Evolutionary conservation across 2,113 vertebrate species (phyloP).

Genomic region (Panthera tigris): DNA sequence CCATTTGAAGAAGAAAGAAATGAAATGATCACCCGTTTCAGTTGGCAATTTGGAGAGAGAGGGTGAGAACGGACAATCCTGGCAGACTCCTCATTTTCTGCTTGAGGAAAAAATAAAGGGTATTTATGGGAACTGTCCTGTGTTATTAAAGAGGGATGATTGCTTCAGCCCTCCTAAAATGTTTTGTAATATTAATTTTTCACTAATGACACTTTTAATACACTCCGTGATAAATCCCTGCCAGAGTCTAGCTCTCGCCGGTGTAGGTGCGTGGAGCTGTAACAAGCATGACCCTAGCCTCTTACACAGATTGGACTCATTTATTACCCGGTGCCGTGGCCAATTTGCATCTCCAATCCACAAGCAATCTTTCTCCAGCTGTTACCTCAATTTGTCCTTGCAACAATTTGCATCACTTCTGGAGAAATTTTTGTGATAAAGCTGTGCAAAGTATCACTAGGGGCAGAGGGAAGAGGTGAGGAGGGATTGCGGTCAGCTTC

Average conservation of each 20-base stretch:
- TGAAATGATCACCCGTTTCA: not conserved
- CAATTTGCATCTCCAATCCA: slow-evolving; percentile 71
- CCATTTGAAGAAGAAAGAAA: slow-evolving; percentile 39
- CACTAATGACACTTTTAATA: slow-evolving; percentile 79
- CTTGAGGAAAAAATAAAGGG: slow-evolving; percentile 45
- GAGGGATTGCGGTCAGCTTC: not conserved
- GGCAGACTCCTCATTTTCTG: slow-evolving; percentile 66
- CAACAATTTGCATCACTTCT: slow-evolving; percentile 46
- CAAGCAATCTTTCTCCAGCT: slow-evolving; percentile 74
- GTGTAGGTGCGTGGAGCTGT: not conserved
- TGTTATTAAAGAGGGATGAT: slow-evolving; percentile 75
- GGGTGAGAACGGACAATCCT: slow-evolving; percentile 23
- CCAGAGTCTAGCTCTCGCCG: slow-evolving; percentile 55
- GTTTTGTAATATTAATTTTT: slow-evolving; percentile 78
- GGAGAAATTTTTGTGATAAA: slow-evolving; percentile 52
- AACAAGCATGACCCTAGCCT: slow-evolving; percentile 64
- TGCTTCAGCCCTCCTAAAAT: slow-evolving; percentile 65
- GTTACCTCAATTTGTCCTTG: slow-evolving; percentile 71
- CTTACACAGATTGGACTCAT: slow-evolving; percentile 62
- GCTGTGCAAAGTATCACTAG: not conserved
- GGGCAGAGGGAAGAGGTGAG: not conserved
- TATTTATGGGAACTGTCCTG: slow-evolving; percentile 70
- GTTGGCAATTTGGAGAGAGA: not conserved
- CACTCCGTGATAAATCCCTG: slow-evolving; percentile 35
- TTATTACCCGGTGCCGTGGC: slow-evolving; percentile 62